These are phyloP conservation scores for Lampris incognitus DNA, from an alignment of 2,113 vertebrate genomes.

Conservation along the genomic window DNA sequence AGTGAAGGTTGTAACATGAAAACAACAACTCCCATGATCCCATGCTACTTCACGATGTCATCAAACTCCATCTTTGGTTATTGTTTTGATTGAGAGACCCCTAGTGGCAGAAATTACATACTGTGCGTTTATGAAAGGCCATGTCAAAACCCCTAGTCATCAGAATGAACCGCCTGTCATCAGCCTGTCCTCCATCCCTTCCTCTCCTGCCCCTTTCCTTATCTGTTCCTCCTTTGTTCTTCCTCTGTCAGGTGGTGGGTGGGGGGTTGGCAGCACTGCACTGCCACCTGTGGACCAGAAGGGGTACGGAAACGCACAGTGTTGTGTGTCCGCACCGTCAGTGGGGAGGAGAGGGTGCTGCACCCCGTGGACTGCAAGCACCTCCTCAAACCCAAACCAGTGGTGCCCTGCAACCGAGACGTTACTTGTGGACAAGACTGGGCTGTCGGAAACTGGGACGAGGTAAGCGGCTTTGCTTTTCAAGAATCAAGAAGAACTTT, in stretches of 20 bases:
- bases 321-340: constrained; percentile 90
- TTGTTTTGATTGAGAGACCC: too few species aligned
- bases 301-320: constrained; percentile 92
- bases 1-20: too few species aligned
- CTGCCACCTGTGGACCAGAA: constrained; percentile 86
- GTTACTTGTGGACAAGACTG: constrained; percentile 91
- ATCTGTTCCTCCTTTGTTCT: neutral
- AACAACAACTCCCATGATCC: too few species aligned
- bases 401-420: constrained; percentile 91
- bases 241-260: constrained; percentile 92
- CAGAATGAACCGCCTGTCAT: neutral
- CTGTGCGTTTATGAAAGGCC: too few species aligned
- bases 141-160: too few species aligned
- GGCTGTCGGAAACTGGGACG: constrained; percentile 91
- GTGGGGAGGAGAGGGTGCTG: constrained; percentile 91
- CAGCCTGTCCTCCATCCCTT: too few species aligned
- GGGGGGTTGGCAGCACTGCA: constrained; percentile 95
- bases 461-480: constrained; percentile 75
- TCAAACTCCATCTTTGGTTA: too few species aligned
- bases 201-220: neutral
- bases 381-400: constrained; percentile 90
- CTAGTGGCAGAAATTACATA: too few species aligned
- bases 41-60: too few species aligned
- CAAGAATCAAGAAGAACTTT: too few species aligned
- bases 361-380: constrained; percentile 88